These are phyloP conservation scores for Fragum sueziense DNA, from an alignment of 2,888 invertebrate genomes.

Conservation along the genomic window DNA sequence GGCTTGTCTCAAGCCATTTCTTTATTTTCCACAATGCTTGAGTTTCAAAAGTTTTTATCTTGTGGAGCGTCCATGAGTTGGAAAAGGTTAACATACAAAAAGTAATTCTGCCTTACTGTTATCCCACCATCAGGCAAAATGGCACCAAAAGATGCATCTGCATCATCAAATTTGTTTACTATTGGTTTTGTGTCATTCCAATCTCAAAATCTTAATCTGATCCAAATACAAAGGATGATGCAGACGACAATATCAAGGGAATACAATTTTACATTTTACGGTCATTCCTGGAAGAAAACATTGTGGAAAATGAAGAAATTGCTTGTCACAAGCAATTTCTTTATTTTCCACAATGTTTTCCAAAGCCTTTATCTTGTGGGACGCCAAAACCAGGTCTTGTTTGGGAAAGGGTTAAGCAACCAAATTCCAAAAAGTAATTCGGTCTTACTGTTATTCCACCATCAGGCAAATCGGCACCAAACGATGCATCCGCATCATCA, in stretches of 20 bases:
- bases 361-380: no score
- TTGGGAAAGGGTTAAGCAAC: no score
- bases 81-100: not conserved
- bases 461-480: no score
- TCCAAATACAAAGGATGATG: no score
- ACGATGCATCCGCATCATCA: no score
- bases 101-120: slow-evolving; percentile 25
- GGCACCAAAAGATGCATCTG: slow-evolving; percentile 50
- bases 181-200: not conserved
- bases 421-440: no score
- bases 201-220: not conserved
- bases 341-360: slow-evolving; percentile 5
- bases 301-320: not conserved
- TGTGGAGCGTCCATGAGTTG: not conserved
- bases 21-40: no score
- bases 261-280: no score
- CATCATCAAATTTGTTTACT: slow-evolving; percentile 34
- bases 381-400: no score
- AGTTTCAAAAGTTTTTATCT: not conserved
- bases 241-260: no score
- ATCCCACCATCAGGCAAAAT: slow-evolving; percentile 40
- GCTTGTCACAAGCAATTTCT: not conserved
- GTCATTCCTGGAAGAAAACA: not conserved
- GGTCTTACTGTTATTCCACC: no score
- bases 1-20: no score